These are phyloP conservation scores for Anolis apletophallus DNA, from an alignment of 2,797 vertebrate genomes.

Conservation along the genomic window DNA sequence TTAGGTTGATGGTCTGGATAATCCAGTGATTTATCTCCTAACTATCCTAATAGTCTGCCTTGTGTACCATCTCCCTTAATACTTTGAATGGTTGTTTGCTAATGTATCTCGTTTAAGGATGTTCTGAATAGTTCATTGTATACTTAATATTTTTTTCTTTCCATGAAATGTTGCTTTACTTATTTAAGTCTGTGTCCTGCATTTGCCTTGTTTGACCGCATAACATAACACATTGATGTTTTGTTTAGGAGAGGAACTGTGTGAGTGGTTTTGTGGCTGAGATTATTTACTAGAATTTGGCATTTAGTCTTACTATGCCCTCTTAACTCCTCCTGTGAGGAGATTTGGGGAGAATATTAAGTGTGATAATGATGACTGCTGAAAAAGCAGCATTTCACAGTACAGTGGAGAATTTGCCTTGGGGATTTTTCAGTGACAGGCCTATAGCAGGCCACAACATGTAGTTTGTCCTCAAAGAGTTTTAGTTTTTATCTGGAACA, in stretches of 20 bases:
- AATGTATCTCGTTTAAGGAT: neutral
- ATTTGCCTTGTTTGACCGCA: neutral
- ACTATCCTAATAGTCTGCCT: neutral
- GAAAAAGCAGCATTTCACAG: neutral
- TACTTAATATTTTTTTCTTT: neutral
- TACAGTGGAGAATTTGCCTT: no score
- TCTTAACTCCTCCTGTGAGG: no score
- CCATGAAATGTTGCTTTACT: neutral
- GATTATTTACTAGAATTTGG: neutral
- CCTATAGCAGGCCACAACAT: neutral
- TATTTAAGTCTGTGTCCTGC: neutral
- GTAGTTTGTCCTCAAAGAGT: neutral
- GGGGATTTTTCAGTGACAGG: neutral
- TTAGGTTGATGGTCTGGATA: neutral
- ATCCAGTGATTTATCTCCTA: neutral
- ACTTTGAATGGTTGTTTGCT: neutral
- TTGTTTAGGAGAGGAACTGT: neutral
- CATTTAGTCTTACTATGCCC: neutral
- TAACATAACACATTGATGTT: neutral
- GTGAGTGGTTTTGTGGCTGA: neutral
- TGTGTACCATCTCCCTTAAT: neutral
- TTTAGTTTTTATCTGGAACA: neutral
- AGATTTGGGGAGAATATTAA: neutral
- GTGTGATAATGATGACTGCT: neutral
- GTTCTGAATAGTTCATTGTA: neutral